Evolutionary conservation across 1,140 invertebrate species (phyloP).

Genomic region (Pteromalus puparum): DNA sequence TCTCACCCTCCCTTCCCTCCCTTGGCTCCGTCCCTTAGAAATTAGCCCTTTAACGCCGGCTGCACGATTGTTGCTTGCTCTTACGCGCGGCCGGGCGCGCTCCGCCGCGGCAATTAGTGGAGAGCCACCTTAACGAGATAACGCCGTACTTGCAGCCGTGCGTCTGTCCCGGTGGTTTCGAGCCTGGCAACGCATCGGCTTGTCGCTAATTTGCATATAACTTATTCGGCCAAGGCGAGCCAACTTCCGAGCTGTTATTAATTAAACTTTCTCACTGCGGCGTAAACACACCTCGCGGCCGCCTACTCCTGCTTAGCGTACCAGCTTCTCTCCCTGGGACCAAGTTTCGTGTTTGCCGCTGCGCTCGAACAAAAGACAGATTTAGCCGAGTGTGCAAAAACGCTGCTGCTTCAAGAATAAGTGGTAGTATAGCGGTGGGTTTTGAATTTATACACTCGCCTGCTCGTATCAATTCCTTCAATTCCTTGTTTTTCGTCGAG

Average conservation of each 20-base stretch:
- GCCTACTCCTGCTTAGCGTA: too few species aligned
- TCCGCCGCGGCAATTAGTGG: slow-evolving; percentile 50
- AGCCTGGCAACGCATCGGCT: slow-evolving; percentile 25
- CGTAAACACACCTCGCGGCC: slow-evolving; percentile 35
- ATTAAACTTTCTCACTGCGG: slow-evolving; percentile 49
- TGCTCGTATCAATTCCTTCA: too few species aligned
- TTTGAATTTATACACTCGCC: too few species aligned
- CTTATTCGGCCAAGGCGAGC: slow-evolving; percentile 38
- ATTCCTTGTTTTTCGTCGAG: too few species aligned
- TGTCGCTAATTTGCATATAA: slow-evolving; percentile 52
- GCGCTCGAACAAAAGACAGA: slow-evolving; percentile 3
- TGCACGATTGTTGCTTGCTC: slow-evolving; percentile 23
- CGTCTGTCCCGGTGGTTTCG: background rate
- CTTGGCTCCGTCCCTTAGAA: slow-evolving; percentile 4
- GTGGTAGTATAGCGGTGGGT: too few species aligned
- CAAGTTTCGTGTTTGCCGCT: slow-evolving; percentile 2
- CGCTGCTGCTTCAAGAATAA: too few species aligned
- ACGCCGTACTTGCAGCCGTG: slow-evolving; percentile 3
- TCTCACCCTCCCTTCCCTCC: background rate
- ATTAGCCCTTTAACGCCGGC: slow-evolving; percentile 34
- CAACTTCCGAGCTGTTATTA: slow-evolving; percentile 51
- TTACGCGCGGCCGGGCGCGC: background rate
- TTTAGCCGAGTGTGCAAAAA: background rate
- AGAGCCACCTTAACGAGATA: slow-evolving; percentile 48
- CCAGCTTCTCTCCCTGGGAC: background rate